A percentile compares a stretch with the other conserved stretches of the same genome.
phyloP scores from a whole-genome alignment of 53 echinoderm and acorn worm species.

The Stichopus horrens region DNA sequence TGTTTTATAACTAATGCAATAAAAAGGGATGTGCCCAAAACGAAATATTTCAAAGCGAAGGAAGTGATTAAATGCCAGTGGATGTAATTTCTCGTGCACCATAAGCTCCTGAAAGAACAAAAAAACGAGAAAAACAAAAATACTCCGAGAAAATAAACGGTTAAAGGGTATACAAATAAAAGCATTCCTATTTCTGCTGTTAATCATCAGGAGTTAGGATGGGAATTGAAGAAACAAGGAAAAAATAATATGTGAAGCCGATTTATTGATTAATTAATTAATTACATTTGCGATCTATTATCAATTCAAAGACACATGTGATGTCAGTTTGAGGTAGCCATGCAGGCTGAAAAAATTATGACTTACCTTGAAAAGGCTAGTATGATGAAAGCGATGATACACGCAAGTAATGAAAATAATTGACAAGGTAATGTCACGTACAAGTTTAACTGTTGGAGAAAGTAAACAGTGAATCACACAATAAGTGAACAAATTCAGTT shows the following conservation, averaged over 20 bases:
- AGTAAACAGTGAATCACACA: not conserved
- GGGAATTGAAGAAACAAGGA: no score
- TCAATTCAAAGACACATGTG: no score
- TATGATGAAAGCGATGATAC: conserved; percentile 63
- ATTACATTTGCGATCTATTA: no score
- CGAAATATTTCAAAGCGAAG: conserved; percentile 64
- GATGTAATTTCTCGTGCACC: conserved; percentile 78
- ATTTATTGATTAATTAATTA: no score
- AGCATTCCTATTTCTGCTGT: no score
- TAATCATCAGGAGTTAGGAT: no score
- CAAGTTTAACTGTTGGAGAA: not conserved
- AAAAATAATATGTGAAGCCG: no score
- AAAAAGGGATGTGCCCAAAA: not conserved
- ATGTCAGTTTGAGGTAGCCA: not conserved
- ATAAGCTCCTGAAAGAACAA: conserved; percentile 57
- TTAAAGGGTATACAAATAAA: no score
- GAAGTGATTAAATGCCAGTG: conserved; percentile 91
- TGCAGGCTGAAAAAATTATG: not conserved
- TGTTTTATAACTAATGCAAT: not conserved
- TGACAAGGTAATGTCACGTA: conserved; percentile 42
- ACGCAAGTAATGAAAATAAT: conserved; percentile 58
- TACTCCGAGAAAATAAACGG: not conserved
- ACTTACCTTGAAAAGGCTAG: conserved; percentile 61
- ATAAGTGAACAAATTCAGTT: not conserved
- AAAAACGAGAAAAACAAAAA: not conserved